A percentile compares a stretch with the other conserved stretches of the same genome.
Evolutionary conservation across 2,113 vertebrate species (phyloP).

Genomic region (Sisor rabdophorus): DNA sequence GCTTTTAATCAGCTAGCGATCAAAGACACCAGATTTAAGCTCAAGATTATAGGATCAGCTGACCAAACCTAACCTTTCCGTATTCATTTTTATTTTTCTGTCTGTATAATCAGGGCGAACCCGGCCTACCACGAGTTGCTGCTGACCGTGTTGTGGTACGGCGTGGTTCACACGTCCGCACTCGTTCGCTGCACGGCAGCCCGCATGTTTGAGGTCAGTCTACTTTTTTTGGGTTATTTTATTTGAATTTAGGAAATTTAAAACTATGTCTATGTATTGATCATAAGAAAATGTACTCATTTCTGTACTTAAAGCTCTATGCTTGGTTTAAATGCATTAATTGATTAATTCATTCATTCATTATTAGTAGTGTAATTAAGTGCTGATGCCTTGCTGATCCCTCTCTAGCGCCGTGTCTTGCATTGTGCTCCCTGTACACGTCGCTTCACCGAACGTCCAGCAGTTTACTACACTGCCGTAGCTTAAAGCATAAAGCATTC

Average conservation of each 20-base stretch:
- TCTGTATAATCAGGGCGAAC: conserved; percentile 76
- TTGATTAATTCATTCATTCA: background rate
- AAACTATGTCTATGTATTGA: background rate
- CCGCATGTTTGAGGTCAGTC: conserved; percentile 96
- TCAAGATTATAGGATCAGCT: too few relatives aligned
- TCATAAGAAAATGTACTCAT: background rate
- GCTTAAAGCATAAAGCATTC: conserved; percentile 34
- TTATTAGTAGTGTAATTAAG: background rate
- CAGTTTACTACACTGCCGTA: conserved; percentile 9
- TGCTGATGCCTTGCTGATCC: conserved; percentile 28
- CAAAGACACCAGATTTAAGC: too few relatives aligned
- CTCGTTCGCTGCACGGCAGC: conserved; percentile 95
- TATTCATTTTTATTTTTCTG: background rate
- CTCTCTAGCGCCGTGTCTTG: conserved; percentile 32
- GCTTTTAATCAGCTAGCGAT: too few relatives aligned
- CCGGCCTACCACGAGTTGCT: conserved; percentile 94
- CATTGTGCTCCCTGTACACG: conserved; percentile 27
- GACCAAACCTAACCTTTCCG: too few relatives aligned
- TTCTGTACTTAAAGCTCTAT: background rate
- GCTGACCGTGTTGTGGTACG: conserved; percentile 95
- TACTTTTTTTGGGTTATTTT: background rate
- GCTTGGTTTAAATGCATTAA: background rate
- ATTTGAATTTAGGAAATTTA: background rate
- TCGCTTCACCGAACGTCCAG: conserved; percentile 17
- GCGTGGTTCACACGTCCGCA: conserved; percentile 96